phyloP scores from a whole-genome alignment of 2,113 vertebrate genomes.

The Columba livia region DNA sequence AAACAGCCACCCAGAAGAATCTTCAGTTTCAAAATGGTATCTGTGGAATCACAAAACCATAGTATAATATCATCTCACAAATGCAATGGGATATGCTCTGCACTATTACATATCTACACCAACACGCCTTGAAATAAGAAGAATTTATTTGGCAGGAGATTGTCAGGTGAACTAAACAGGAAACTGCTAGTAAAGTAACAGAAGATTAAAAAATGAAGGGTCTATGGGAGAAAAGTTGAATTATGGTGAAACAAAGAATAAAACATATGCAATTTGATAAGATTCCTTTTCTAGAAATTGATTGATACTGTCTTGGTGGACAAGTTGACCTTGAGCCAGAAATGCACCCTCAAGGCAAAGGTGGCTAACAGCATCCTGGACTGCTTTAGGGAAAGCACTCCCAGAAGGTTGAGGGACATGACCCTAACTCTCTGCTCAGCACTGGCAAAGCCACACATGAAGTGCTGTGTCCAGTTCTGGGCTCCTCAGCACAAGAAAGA shows the following conservation, averaged over 20 bases:
- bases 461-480: neutral
- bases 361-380: neutral
- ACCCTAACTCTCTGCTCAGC: too few species aligned
- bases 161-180: neutral
- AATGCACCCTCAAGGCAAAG: neutral
- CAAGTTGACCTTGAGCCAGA: neutral
- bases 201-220: neutral
- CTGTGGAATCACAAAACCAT: neutral
- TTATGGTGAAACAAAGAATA: neutral
- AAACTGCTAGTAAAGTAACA: neutral
- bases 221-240: neutral
- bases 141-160: neutral
- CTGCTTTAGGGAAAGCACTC: neutral
- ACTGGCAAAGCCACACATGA: too few species aligned
- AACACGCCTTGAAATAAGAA: neutral
- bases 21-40: neutral
- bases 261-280: neutral
- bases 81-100: neutral
- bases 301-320: neutral
- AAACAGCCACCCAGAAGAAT: neutral
- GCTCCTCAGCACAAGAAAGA: neutral
- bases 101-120: neutral
- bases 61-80: neutral
- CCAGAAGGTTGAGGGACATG: too few species aligned
- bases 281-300: neutral